Evolutionary conservation across 1,140 invertebrate genomes (phyloP).

Genomic region (Drosophila seguyi): DNA sequence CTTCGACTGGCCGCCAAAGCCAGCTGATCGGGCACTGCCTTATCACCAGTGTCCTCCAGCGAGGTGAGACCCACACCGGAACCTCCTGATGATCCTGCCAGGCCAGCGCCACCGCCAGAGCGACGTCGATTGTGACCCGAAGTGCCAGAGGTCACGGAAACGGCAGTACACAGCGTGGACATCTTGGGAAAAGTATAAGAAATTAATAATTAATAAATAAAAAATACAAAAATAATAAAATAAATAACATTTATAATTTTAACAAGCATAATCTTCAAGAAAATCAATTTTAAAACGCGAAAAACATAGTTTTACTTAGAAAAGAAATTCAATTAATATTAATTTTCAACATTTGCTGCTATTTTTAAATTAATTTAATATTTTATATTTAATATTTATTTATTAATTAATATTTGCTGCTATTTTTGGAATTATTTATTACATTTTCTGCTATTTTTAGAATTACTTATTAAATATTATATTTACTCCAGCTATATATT

Average conservation of each 20-base stretch:
- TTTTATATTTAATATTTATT: too few relatives aligned
- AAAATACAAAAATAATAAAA: neutral
- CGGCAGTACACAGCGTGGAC: conserved; percentile 18
- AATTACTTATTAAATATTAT: neutral
- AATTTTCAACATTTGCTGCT: too few relatives aligned
- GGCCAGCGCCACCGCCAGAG: neutral
- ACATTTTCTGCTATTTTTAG: neutral
- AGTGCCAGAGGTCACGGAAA: conserved; percentile 44
- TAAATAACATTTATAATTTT: neutral
- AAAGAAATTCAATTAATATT: too few relatives aligned
- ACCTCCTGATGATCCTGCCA: conserved; percentile 1
- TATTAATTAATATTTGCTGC: too few relatives aligned
- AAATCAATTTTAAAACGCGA: too few relatives aligned
- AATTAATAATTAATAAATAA: neutral
- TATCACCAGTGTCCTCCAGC: conserved; percentile 57
- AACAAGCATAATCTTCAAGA: neutral
- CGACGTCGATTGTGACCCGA: conserved; percentile 47
- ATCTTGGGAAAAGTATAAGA: conserved; percentile 12
- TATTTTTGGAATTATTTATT: too few relatives aligned
- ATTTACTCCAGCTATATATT: neutral
- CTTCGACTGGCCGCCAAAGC: conserved; percentile 60
- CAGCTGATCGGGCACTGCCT: conserved; percentile 65
- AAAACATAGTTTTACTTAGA: too few relatives aligned
- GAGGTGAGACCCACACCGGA: conserved; percentile 7
- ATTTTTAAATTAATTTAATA: too few relatives aligned